Evolutionary conservation across 2,888 invertebrate species (phyloP), one percentile per base, ranked within the genome.

Genomic region (Plebejus argus): DNA sequence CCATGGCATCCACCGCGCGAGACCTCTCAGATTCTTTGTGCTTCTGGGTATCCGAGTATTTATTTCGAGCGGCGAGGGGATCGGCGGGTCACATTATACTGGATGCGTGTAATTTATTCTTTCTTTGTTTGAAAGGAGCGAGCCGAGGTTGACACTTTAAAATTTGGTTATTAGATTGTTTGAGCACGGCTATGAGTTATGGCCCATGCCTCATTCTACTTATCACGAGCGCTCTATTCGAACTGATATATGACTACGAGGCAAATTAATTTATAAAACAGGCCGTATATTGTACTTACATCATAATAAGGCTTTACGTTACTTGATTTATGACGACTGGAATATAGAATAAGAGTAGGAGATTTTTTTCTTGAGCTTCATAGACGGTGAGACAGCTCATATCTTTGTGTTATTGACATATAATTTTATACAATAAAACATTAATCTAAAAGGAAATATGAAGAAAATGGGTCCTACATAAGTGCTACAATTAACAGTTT

Each of bases 51-150:
- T 85, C 84, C 81, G 81, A 85, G 81, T 82, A 81, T 81, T 85
- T 78, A 79, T 77, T 81, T 82, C 83, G 80, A 45, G 76, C 49
- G 3, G 82, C 79, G 85, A 83, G 88, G 85, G 86, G 85, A 82
- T 83, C 80, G 84, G 85, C 20, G 81, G 86, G 45, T 83, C 90
- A 79, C 35, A 77, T 76, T 83, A 78, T 0, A 23, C 23, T 88
- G 89, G 92, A 76, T 79, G 78, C 81, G 78, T 83, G 87, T 92
- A 92, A 92, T 93, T 92, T 92, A 93, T 92, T 91, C 87, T 89
- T 90, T 92, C 92, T 93, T 93, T 93, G 93, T 92, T 91, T 90
- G 89, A 85, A 84, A 82, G 84, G 84, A 84, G 83, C 86, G 86
- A 83, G 87, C 89, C 89, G 89, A 87, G 80, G 91, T 91, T 91